Evolutionary conservation across 2,797 vertebrate species (phyloP).

Genomic region (Capromys pilorides): DNA sequence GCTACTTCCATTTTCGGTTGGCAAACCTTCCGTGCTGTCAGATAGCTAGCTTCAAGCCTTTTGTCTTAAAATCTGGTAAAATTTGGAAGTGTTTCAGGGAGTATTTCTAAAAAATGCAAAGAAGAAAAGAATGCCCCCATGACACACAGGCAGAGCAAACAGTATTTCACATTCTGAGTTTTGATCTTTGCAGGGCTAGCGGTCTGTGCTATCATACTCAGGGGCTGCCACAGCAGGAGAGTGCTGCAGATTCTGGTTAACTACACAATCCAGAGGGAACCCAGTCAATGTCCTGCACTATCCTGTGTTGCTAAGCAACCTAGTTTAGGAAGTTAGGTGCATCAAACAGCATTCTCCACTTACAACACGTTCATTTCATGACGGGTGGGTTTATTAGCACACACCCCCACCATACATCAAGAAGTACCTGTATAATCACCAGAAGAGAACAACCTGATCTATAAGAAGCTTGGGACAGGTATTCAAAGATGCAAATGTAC

Average conservation of each 20-base stretch:
- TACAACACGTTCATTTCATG: neutral
- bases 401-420: neutral
- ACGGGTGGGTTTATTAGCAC: neutral
- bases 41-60: neutral
- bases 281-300: too few species aligned
- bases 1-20: neutral
- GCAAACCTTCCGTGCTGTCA: neutral
- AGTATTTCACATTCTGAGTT: neutral
- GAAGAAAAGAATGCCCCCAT: neutral
- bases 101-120: neutral
- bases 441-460: neutral
- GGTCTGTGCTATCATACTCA: neutral
- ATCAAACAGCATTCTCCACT: neutral
- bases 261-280: neutral
- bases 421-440: neutral
- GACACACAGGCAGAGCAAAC: neutral
- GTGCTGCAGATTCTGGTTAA: too few species aligned
- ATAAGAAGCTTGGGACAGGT: neutral
- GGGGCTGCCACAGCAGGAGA: fast-evolving
- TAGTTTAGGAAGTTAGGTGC: neutral
- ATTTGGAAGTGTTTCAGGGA: neutral
- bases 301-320: too few species aligned
- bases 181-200: neutral
- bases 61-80: neutral
- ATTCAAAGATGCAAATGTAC: neutral